Evolutionary conservation across 2,888 invertebrate genomes (phyloP).

Genomic region (Mycogona germanica): DNA sequence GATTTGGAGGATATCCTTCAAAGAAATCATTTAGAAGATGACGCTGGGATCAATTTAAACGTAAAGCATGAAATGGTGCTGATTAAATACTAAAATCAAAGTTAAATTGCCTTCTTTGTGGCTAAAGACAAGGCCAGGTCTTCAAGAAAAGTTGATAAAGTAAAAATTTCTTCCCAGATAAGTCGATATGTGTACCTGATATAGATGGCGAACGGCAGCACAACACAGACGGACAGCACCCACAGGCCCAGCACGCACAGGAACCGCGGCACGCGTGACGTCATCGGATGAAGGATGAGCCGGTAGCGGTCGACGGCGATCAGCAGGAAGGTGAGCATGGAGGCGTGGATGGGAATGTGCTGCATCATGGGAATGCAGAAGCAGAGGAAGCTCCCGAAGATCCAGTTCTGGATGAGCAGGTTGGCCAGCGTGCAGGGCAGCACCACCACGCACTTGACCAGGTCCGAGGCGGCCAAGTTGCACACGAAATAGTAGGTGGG

Average conservation of each 20-base stretch:
- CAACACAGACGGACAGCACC: slow-evolving; percentile 55
- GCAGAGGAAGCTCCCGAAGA: slow-evolving; percentile 56
- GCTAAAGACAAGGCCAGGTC: too few relatives aligned
- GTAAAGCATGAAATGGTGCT: too few relatives aligned
- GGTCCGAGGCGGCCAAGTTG: slow-evolving; percentile 51
- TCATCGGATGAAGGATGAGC: slow-evolving; percentile 49
- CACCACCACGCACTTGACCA: slow-evolving; percentile 52
- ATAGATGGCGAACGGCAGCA: slow-evolving; percentile 58
- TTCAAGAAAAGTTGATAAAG: too few relatives aligned
- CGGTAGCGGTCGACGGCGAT: slow-evolving; percentile 56
- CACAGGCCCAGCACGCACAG: slow-evolving; percentile 56
- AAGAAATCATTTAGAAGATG: too few relatives aligned
- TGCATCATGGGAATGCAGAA: slow-evolving; percentile 60
- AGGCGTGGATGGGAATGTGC: slow-evolving; percentile 56
- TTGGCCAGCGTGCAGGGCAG: slow-evolving; percentile 54
- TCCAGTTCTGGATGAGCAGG: slow-evolving; percentile 55
- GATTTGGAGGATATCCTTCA: too few relatives aligned
- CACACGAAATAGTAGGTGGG: slow-evolving; percentile 51
- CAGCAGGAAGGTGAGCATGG: slow-evolving; percentile 53
- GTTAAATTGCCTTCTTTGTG: too few relatives aligned
- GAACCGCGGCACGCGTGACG: slow-evolving; percentile 47
- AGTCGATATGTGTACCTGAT: too few relatives aligned
- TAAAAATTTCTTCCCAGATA: too few relatives aligned
- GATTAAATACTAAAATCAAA: too few relatives aligned
- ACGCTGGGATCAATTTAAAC: too few relatives aligned